phyloP scores from a whole-genome alignment of 1,140 invertebrate species.

The Diorhabda sublineata region DNA sequence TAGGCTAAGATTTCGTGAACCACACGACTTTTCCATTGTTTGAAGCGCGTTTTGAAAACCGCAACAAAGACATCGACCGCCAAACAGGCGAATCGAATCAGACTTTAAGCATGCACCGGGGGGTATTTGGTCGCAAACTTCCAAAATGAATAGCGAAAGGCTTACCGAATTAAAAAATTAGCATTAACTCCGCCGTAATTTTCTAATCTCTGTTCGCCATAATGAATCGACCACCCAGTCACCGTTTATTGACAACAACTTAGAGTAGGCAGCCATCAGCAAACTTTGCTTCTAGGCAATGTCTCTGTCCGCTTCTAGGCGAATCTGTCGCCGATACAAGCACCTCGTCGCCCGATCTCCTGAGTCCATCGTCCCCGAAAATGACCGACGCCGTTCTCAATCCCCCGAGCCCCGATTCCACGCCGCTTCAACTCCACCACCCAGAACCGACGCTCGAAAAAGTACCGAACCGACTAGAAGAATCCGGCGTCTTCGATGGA shows the following conservation, averaged over 20 bases:
- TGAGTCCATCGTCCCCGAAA: slow-evolving; percentile 70
- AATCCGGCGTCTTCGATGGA: slow-evolving; percentile 42
- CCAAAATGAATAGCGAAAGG: no score
- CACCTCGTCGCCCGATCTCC: slow-evolving; percentile 79
- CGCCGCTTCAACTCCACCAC: slow-evolving; percentile 33
- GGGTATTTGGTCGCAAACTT: no score
- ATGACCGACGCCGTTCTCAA: slow-evolving; percentile 52
- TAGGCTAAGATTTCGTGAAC: no score
- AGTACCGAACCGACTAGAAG: slow-evolving; percentile 38
- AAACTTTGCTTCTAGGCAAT: slow-evolving; percentile 45
- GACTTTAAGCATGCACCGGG: no score
- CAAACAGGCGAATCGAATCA: no score
- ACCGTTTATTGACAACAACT: slow-evolving; percentile 10
- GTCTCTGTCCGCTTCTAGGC: slow-evolving; percentile 55
- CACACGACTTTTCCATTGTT: no score
- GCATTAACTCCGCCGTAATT: no score
- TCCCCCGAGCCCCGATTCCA: slow-evolving; percentile 43
- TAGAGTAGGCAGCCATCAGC: slow-evolving; percentile 43
- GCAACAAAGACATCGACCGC: no score
- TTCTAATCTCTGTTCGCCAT: no score
- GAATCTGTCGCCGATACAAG: slow-evolving; percentile 87
- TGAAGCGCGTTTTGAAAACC: no score
- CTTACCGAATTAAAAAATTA: no score
- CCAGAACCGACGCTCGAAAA: slow-evolving; percentile 36
- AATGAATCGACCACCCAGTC: background rate